These are phyloP conservation scores for Lithobates sylvaticus DNA, from an alignment of 2,797 vertebrate species.

Conservation along the genomic window DNA sequence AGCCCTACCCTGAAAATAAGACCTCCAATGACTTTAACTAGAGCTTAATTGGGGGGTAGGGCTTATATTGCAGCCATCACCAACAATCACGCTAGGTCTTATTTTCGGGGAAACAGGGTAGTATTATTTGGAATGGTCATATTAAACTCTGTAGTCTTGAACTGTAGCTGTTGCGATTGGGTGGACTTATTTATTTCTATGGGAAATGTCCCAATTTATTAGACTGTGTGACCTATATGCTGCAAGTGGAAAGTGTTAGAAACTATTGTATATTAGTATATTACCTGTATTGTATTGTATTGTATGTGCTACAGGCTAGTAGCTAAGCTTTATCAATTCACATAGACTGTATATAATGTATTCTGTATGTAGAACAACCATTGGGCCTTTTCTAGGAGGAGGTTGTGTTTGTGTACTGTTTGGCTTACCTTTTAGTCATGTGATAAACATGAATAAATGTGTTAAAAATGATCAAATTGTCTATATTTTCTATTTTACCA, in stretches of 20 bases:
- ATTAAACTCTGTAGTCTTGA: too few species aligned
- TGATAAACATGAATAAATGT: background rate
- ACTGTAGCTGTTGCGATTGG: too few species aligned
- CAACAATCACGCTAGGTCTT: too few species aligned
- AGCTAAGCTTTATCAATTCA: background rate
- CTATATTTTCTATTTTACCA: too few species aligned
- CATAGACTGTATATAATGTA: background rate
- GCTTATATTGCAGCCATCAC: too few species aligned
- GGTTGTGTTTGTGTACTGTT: background rate
- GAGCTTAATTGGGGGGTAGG: too few species aligned
- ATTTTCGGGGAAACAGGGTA: too few species aligned
- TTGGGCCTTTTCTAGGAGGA: background rate
- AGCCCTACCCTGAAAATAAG: too few species aligned
- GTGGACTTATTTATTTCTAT: too few species aligned
- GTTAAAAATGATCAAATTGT: too few species aligned
- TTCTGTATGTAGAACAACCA: background rate
- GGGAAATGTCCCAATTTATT: background rate
- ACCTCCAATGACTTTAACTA: too few species aligned
- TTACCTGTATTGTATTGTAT: background rate
- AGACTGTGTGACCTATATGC: background rate
- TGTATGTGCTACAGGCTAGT: background rate
- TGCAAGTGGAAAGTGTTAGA: background rate
- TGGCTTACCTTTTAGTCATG: background rate
- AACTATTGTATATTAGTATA: background rate
- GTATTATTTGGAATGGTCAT: too few species aligned